Base-by-base conservation (phyloP, 2,797 vertebrate genomes). In the Amblyraja radiata region DNA sequence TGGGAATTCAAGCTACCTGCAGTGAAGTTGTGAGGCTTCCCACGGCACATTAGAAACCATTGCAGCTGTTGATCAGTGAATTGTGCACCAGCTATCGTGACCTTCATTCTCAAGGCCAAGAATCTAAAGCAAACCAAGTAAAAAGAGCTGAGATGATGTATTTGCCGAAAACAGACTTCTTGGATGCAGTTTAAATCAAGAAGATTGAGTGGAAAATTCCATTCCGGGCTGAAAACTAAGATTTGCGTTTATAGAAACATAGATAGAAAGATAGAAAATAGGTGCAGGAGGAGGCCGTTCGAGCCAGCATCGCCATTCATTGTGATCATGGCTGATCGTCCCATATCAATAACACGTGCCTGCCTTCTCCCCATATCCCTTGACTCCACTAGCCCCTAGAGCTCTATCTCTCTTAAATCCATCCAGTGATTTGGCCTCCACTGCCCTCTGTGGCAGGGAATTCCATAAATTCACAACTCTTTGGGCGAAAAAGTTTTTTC, bases 51-150 rank as follows among this genome's bases (percentile, higher is more conserved):
- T 28, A 92, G 71, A 54, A 92, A 14, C 90, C 54, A 58, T 92
- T 92, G 90, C 90, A 92, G 71, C 90, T 76, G 90, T 76, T 90
- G 54, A 18, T 3, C 65, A 28, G 88, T 46, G 71, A 76, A 11
- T 76, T 71, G 39, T 74, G 25, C 23, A 76, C 36, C 71, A n/a
- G 73, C 8, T 74, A 2, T 7, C 2, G 39, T 74, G 61, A 9
- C 90, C 46, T 92, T 92, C 90, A n/a, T 58, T 54, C 71, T 92
- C 90, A 76, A 92, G 71, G 90, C 71, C 71, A 92, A 71, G 46
- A 0, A 23, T 11, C 36, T 46, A 25, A 91, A 71, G 21, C 6
- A 61, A 68, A 36, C 2, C 1, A 9, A 36, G 23, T 36, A 25
- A 39, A 36, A 46, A 54, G 10, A 46, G n/a, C 14, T 18, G 16